Conservation (phyloP, 2,888 invertebrate genomes). For the Aporophyla nigra region DNA sequence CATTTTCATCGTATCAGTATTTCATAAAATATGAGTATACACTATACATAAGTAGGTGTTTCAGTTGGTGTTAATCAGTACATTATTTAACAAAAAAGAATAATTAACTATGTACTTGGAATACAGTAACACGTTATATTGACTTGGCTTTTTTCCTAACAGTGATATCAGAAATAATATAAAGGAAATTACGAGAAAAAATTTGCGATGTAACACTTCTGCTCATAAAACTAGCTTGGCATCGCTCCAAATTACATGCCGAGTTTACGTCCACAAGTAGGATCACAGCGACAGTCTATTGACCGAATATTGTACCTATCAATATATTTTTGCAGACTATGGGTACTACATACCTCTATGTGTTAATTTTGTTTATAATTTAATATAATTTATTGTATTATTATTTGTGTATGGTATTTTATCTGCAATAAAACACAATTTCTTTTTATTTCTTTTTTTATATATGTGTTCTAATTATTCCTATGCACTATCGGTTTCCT, state of each 20-base stretch:
- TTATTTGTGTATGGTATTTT: too few relatives aligned
- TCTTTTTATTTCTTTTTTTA: too few relatives aligned
- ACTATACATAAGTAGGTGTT: neutral
- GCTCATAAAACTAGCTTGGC: constrained; percentile 57
- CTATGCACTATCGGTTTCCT: neutral
- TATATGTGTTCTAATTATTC: neutral
- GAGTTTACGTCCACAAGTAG: constrained; percentile 22
- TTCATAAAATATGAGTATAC: neutral
- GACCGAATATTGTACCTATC: neutral
- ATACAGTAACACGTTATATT: constrained; percentile 7
- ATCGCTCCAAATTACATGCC: constrained; percentile 55
- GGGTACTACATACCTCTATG: too few relatives aligned
- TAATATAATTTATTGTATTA: too few relatives aligned
- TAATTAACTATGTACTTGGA: neutral
- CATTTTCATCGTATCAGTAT: neutral
- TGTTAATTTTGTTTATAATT: too few relatives aligned
- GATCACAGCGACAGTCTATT: constrained; percentile 14
- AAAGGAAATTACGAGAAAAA: constrained; percentile 11
- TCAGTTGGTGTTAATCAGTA: neutral
- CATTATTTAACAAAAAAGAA: too few relatives aligned
- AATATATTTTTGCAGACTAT: neutral
- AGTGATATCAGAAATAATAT: constrained; percentile 1
- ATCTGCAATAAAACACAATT: too few relatives aligned
- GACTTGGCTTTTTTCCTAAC: neutral
- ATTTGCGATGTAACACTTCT: constrained; percentile 32